These are phyloP conservation scores for Drosophila infuscata DNA, from an alignment of 2,888 invertebrate genomes.

Conservation along the genomic window DNA sequence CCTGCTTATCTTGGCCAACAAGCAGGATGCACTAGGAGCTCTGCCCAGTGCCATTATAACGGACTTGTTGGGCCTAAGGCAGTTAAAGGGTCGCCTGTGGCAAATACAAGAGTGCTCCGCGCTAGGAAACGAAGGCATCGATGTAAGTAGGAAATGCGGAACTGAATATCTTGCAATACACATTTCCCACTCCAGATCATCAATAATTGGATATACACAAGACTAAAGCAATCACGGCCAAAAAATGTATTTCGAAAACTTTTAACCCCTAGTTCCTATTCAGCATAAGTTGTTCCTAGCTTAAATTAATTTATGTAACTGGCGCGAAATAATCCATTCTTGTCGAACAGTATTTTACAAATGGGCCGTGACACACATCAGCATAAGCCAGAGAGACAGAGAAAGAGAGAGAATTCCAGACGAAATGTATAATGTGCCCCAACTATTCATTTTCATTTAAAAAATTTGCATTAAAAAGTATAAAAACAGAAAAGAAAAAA, in stretches of 20 bases:
- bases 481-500: constrained; percentile 13
- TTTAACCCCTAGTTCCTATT: constrained; percentile 18
- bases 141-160: constrained; percentile 88
- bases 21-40: constrained; percentile 94
- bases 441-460: constrained; percentile 34
- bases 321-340: constrained; percentile 51
- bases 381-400: constrained; percentile 2
- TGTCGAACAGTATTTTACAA: constrained; percentile 37
- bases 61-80: constrained; percentile 87
- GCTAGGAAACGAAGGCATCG: constrained; percentile 94
- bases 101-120: constrained; percentile 99
- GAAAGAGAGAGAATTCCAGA: constrained; percentile 14
- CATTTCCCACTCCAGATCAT: constrained; percentile 18
- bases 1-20: constrained; percentile 97
- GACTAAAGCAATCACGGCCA: constrained; percentile 21
- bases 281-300: constrained; percentile 22
- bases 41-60: constrained; percentile 89
- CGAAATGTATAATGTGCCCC: constrained; percentile 16
- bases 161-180: background rate
- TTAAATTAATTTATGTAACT: constrained; percentile 60
- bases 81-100: constrained; percentile 96
- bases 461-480: constrained; percentile 39
- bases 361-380: constrained; percentile 49
- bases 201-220: constrained; percentile 44
- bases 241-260: constrained; percentile 11